Base-by-base conservation (phyloP, 2,113 vertebrate species). In the Pedionomus torquatus region DNA sequence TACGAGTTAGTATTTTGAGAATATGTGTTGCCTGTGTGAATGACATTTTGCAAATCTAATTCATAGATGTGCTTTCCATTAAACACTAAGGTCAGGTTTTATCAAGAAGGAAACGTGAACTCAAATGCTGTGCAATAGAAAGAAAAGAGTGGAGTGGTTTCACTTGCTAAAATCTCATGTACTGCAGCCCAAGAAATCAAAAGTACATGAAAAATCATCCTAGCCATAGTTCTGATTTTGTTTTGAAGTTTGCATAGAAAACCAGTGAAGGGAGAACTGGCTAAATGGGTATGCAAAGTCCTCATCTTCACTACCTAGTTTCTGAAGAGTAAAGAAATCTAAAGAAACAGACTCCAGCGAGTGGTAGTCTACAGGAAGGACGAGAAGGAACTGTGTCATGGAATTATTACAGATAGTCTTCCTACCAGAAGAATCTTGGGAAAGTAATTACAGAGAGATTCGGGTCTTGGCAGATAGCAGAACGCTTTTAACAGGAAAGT, bases 371-470 rank as follows among this genome's bases (percentile, higher is more conserved):
- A 33, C n/a, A 55, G n/a, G 43, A 89, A 72, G 49, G n/a, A 57
- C 1, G 12, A 79, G 69, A 89, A 83, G 57, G 33, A 81, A 81
- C 70, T 30, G 81, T 81, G 65, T 81, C 77, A 75, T 16, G n/a
- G 65, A 57, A 61, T 76, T 83, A 91, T 43, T 93, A 57, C 52
- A 85, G 89, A 92, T 65, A 90, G 39, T 25, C n/a, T 69, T 92
- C 31, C 61, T 77, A 77, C 52, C 43, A 72, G 77, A 91, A 89
- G 61, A 72, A 70, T 5, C 37, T 17, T 87, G 89, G 77, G n/a
- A 84, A 94, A 94, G 89, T 87, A 96, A 95, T 96, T 95, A 91
- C 72, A 79, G 81, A 89, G 65, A 92, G 74, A 91, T 79, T 65
- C 72, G 49, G 37, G 65, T 54, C 78, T 44, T n/a, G 46, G 89